Base-by-base conservation (phyloP, 2,113 vertebrate genomes). In the Dasyprocta punctata region DNA sequence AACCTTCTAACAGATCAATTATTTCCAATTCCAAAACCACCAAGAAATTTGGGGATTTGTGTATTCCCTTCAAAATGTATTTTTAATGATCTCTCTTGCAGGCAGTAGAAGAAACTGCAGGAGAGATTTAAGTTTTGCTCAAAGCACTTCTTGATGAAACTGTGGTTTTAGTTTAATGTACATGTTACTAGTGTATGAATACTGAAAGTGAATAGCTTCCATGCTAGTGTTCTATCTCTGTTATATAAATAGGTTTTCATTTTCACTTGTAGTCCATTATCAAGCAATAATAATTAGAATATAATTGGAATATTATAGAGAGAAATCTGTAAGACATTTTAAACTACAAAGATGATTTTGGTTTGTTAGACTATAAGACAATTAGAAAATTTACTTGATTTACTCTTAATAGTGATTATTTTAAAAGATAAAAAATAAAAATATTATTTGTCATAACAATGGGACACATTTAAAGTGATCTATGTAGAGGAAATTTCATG, bases 31-130 rank as follows among this genome's bases (percentile, higher is more conserved):
- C 61, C 61, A 88, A 90, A 95, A 60, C 47, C 4, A 69, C 67
- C 86, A 87, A 58, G 92, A 90, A 83, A 69, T 67, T 36, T 58
- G 77, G 88, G 60, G 44, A 38, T 36, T 60, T 90, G 41, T 80
- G 28, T 14, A 73, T 28, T 69, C 63, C 67, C 67, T 95, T 84
- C 47, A 61, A 80, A 86, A 67, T 44, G 69, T 81, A 81, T 73
- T 97, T 90, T 90, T 94, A 90, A 90, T 73, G 67, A 56, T 63
- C 17, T 78, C 24, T 92, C 58, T 71, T 73, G 81, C 9, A 17
- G 33, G 84, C 81, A 14, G 47, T 71, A 16, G 38, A 85, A 73
- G 28, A 65, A 78, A 85, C 38, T 28, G 11, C 8, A 9, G 30
- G 65, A 44, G 16, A 83, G 56, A 83, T 33, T 93, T 19, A 58